These are phyloP conservation scores for Drosophila dives DNA, from an alignment of 2,888 invertebrate genomes.

Conservation along the genomic window DNA sequence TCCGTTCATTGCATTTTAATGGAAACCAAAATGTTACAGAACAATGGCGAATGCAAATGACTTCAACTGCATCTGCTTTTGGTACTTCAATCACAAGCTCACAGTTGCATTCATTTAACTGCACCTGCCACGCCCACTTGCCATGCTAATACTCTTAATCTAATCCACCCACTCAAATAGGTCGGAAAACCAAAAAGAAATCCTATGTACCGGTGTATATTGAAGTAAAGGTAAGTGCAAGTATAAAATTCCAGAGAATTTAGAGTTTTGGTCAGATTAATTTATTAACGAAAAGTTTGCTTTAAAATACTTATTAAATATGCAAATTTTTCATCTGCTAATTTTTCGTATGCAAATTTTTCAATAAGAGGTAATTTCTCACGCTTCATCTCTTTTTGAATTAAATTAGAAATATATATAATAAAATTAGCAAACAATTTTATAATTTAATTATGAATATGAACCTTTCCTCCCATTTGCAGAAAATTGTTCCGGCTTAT, in stretches of 20 bases:
- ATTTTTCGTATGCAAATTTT: too few relatives aligned
- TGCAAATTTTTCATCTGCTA: neutral
- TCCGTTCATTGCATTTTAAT: constrained; percentile 80
- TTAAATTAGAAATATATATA: neutral
- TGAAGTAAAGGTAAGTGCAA: constrained; percentile 82
- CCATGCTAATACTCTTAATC: constrained; percentile 37
- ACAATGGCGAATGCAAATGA: constrained; percentile 55
- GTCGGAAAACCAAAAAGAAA: constrained; percentile 78
- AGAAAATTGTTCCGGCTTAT: constrained; percentile 89
- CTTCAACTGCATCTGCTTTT: constrained; percentile 46
- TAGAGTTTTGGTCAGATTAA: neutral
- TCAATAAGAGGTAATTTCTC: neutral
- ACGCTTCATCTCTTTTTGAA: neutral
- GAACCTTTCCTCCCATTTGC: constrained; percentile 22
- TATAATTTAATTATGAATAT: neutral
- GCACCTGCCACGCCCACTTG: constrained; percentile 46
- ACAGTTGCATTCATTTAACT: constrained; percentile 49
- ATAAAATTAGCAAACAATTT: neutral
- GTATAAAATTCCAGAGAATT: neutral
- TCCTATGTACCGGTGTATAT: constrained; percentile 77
- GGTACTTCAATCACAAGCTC: constrained; percentile 63
- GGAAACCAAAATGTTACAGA: constrained; percentile 39
- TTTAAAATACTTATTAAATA: neutral
- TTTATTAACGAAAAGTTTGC: neutral
- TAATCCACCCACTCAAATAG: constrained; percentile 21